A percentile compares a stretch with the other conserved stretches of the same genome.
These are phyloP conservation scores for Cyclophora albipunctata DNA, from an alignment of 2,888 invertebrate species.

Conservation along the genomic window DNA sequence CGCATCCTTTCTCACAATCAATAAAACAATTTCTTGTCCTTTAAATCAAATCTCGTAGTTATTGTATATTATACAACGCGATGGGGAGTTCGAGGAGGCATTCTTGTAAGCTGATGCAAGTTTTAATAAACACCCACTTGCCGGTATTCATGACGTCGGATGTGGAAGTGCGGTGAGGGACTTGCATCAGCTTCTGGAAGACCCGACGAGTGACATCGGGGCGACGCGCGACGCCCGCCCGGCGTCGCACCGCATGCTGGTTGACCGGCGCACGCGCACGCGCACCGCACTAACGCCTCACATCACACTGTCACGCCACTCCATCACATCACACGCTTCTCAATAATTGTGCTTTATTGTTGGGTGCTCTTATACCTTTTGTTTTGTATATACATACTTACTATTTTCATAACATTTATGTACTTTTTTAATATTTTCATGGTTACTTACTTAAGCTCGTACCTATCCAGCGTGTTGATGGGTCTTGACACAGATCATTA, in stretches of 20 bases:
- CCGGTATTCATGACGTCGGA: too few relatives aligned
- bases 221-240: slow-evolving; percentile 29
- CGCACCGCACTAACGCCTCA: slow-evolving; percentile 31
- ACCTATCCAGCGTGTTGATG: too few relatives aligned
- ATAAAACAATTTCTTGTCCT: not conserved
- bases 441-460: too few relatives aligned
- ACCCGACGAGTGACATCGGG: slow-evolving; percentile 10
- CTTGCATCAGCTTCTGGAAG: slow-evolving; percentile 26
- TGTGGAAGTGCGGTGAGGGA: slow-evolving; percentile 14
- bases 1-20: too few relatives aligned
- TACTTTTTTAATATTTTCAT: not conserved
- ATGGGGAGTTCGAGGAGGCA: slow-evolving; percentile 31
- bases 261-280: slow-evolving; percentile 29
- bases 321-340: slow-evolving; percentile 29
- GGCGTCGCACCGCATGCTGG: slow-evolving; percentile 28
- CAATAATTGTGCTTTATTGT: slow-evolving; percentile 45
- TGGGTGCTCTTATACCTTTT: slow-evolving; percentile 46
- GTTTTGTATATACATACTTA: slow-evolving; percentile 30
- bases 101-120: slow-evolving; percentile 28
- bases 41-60: not conserved
- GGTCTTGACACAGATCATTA: too few relatives aligned
- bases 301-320: not conserved
- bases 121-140: slow-evolving; percentile 14
- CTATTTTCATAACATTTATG: slow-evolving; percentile 4
- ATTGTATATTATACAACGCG: slow-evolving; percentile 18